These are phyloP conservation scores for Aldabrachelys gigantea DNA, from an alignment of 2,113 vertebrate species.

Conservation along the genomic window DNA sequence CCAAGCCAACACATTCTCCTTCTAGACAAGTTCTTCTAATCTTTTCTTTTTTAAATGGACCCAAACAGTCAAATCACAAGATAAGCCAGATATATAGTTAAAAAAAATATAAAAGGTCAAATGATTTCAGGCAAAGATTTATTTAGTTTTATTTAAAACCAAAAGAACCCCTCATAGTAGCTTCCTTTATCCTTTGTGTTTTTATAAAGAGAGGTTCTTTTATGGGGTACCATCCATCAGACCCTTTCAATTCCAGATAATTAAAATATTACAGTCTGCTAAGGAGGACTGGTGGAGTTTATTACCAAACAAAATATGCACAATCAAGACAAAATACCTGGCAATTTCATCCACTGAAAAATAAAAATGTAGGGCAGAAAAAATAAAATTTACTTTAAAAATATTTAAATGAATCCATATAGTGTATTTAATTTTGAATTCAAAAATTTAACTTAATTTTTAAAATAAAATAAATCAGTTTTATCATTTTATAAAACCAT, in stretches of 20 bases:
- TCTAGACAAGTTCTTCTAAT: conserved; percentile 37
- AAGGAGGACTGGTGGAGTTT: conserved; percentile 49
- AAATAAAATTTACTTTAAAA: conserved; percentile 25
- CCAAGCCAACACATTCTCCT: conserved; percentile 21
- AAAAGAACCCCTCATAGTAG: neutral
- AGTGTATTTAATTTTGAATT: conserved; percentile 27
- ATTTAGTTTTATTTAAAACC: conserved; percentile 49
- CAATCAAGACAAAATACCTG: neutral
- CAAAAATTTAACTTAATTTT: conserved; percentile 1
- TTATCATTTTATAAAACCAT: conserved; percentile 54
- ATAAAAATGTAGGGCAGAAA: neutral
- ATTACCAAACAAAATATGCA: conserved; percentile 8
- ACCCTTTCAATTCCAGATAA: conserved; percentile 43
- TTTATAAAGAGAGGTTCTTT: conserved; percentile 15
- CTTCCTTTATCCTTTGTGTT: conserved; percentile 27
- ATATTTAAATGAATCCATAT: rapidly evolving
- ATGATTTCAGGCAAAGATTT: conserved; percentile 56
- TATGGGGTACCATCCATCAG: conserved; percentile 13
- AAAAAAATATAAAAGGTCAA: conserved; percentile 52
- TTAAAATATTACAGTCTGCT: conserved; percentile 67
- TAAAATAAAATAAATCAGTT: neutral
- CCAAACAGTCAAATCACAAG: conserved; percentile 48
- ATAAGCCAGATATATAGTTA: conserved; percentile 45
- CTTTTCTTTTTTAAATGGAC: neutral
- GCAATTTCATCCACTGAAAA: conserved; percentile 14